Conservation (phyloP, 2,113 vertebrate species). For the Daubentonia madagascariensis region DNA sequence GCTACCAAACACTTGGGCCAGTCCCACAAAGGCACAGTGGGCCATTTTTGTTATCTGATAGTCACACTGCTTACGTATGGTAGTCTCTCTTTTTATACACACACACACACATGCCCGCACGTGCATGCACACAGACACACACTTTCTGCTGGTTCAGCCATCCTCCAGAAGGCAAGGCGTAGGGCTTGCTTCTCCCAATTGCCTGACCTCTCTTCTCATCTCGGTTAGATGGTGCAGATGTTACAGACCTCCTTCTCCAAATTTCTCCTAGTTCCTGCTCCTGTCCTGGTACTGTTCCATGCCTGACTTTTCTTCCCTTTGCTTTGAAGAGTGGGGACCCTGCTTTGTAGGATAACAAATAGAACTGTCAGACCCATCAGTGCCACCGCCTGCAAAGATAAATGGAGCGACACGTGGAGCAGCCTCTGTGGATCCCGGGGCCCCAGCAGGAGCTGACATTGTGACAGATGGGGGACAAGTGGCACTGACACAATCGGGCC, state of each 20-base stretch:
- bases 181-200: not conserved
- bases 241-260: not conserved
- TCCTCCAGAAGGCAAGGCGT: not conserved
- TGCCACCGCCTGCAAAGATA: constrained; percentile 76
- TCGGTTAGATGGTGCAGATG: not conserved
- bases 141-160: not conserved
- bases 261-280: constrained; percentile 8
- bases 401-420: constrained; percentile 76
- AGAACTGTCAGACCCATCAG: constrained; percentile 78
- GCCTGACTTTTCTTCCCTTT: constrained; percentile 9
- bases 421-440: constrained; percentile 70
- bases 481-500: constrained; percentile 77
- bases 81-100: not conserved
- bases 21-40: not conserved
- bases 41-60: not conserved
- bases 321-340: constrained; percentile 53
- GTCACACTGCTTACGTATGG: not conserved
- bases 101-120: not conserved
- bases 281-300: not conserved
- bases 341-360: constrained; percentile 79
- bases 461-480: constrained; percentile 79
- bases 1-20: not conserved
- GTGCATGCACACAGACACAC: not conserved
- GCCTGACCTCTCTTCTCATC: not conserved
- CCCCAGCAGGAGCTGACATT: constrained; percentile 70